Evolutionary conservation across 2,888 invertebrate genomes (phyloP).

Genomic region (Tipula vernalis): DNA sequence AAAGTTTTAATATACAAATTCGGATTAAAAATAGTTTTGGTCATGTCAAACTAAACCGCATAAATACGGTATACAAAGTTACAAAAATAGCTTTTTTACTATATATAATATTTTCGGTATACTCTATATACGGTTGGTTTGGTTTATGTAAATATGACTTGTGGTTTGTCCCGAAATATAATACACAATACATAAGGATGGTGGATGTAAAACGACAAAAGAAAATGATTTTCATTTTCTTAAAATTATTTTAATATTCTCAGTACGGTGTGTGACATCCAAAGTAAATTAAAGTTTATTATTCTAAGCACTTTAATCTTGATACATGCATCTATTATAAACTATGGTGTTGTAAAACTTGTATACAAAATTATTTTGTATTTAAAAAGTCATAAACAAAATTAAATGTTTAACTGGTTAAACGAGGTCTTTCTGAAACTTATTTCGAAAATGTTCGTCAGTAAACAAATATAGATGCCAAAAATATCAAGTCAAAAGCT

Average conservation of each 20-base stretch:
- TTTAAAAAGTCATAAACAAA: too few species aligned
- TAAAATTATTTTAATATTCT: not conserved
- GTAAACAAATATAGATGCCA: too few species aligned
- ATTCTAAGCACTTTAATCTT: not conserved
- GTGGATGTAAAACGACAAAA: not conserved
- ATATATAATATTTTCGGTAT: not conserved
- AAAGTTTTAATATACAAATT: too few species aligned
- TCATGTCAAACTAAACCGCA: too few species aligned
- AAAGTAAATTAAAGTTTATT: not conserved
- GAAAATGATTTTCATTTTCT: not conserved
- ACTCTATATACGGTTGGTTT: not conserved
- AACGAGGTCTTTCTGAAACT: too few species aligned
- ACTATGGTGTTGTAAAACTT: not conserved
- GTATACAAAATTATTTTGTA: not conserved
- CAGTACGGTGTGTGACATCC: not conserved
- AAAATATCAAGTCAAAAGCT: too few species aligned
- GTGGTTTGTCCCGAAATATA: not conserved
- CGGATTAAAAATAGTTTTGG: too few species aligned
- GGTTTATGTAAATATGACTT: not conserved
- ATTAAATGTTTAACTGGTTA: too few species aligned
- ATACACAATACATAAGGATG: not conserved
- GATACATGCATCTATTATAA: not conserved
- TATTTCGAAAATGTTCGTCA: too few species aligned
- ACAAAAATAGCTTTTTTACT: not conserved
- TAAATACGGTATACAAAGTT: not conserved